phyloP scores from a whole-genome alignment of 2,797 vertebrate species.

The Hoplostethus atlanticus region DNA sequence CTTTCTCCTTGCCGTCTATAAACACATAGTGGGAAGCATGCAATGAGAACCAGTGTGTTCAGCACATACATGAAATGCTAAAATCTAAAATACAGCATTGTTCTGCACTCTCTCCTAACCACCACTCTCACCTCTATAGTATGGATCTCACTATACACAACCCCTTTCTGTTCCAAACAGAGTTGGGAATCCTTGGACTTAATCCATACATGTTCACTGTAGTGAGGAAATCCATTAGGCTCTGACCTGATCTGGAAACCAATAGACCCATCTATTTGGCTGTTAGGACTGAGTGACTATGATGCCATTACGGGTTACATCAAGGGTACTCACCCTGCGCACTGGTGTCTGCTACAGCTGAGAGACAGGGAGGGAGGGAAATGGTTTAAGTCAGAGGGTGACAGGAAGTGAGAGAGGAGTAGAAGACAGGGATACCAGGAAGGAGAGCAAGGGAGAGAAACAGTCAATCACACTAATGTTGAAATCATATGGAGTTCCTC shows the following conservation, averaged over 20 bases:
- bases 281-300: not conserved
- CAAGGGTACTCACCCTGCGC: slow-evolving; percentile 70
- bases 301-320: slow-evolving; percentile 28
- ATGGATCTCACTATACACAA: not conserved
- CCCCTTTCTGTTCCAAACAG: not conserved
- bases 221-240: slow-evolving; percentile 1
- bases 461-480: no score
- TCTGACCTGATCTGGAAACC: slow-evolving; percentile 36
- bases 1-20: slow-evolving; percentile 79
- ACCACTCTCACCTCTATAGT: not conserved
- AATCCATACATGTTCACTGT: slow-evolving; percentile 6
- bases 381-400: slow-evolving; percentile 16
- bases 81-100: no score
- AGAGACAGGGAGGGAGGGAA: slow-evolving; percentile 21
- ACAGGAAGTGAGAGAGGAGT: slow-evolving; percentile 6
- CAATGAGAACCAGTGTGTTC: not conserved
- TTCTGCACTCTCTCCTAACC: not conserved
- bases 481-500: no score
- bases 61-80: not conserved
- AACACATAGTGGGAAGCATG: slow-evolving; percentile 12
- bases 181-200: not conserved
- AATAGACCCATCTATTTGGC: slow-evolving; percentile 2
- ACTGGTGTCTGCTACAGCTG: slow-evolving; percentile 66
- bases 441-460: not conserved
- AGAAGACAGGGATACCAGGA: slow-evolving; percentile 14